Percentiles rank a stretch among this genome's conserved stretches.
phyloP scores from a whole-genome alignment of 2,888 invertebrate species.

The Dastarcus helophoroides region DNA sequence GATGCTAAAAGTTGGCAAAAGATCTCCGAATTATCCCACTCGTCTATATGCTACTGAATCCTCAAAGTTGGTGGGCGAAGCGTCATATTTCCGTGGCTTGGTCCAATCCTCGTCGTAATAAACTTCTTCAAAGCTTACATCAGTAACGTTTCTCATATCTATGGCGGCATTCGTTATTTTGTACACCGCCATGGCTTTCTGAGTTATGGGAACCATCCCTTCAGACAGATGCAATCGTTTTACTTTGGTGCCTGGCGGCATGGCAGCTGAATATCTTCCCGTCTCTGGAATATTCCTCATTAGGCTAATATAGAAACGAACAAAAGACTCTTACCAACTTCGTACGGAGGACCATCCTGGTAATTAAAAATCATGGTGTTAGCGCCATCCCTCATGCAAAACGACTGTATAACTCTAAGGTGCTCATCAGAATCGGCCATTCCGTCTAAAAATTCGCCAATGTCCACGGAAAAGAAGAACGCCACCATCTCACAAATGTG shows the following conservation, averaged over 20 bases:
- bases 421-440: conserved; percentile 55
- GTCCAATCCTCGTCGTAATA: too few species aligned
- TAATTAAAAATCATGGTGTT: conserved; percentile 54
- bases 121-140: conserved; percentile 37
- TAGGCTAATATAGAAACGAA: too few species aligned
- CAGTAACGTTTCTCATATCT: conserved; percentile 54
- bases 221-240: conserved; percentile 52
- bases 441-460: conserved; percentile 54
- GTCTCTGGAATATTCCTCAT: conserved; percentile 41
- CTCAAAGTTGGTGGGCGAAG: too few species aligned
- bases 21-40: too few species aligned
- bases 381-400: conserved; percentile 45
- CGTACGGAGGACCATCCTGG: conserved; percentile 52
- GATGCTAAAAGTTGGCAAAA: too few species aligned
- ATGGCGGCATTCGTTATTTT: conserved; percentile 48
- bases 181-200: conserved; percentile 58
- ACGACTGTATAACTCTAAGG: conserved; percentile 48
- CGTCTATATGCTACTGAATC: too few species aligned
- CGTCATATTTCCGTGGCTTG: too few species aligned
- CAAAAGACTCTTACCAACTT: conserved; percentile 46
- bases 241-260: conserved; percentile 29
- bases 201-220: conserved; percentile 47
- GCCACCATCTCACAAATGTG: conserved; percentile 58
- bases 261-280: conserved; percentile 45
- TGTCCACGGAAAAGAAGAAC: conserved; percentile 42